A percentile compares a stretch with the other conserved stretches of the same genome.
These are phyloP conservation scores for Podocnemis expansa DNA, from an alignment of 2,113 vertebrate genomes.

Conservation along the genomic window DNA sequence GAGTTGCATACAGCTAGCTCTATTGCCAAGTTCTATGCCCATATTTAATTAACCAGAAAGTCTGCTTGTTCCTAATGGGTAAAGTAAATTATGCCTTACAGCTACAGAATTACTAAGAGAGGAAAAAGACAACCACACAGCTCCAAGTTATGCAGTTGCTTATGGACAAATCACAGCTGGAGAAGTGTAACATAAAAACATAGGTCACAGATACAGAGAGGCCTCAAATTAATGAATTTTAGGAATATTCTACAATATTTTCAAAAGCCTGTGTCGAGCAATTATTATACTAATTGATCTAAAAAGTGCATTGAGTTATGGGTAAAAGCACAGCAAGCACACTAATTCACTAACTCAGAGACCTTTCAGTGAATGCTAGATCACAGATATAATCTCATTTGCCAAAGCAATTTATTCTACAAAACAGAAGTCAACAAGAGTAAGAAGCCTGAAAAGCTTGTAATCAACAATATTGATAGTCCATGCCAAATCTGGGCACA, in stretches of 20 bases:
- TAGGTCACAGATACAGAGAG: background rate
- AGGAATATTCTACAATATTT: background rate
- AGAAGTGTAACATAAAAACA: background rate
- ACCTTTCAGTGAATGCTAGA: background rate
- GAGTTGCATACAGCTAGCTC: background rate
- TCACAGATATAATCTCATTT: background rate
- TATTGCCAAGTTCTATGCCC: background rate
- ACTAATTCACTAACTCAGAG: background rate
- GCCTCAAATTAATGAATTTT: background rate
- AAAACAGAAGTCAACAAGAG: background rate
- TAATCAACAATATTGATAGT: background rate
- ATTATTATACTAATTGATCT: background rate
- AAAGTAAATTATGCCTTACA: background rate
- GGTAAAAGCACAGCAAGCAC: background rate
- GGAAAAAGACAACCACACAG: background rate
- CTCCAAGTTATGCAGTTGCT: background rate
- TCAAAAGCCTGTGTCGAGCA: background rate
- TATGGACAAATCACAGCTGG: background rate
- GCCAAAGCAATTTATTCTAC: background rate
- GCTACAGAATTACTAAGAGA: background rate
- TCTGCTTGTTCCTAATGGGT: background rate
- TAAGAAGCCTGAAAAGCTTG: background rate
- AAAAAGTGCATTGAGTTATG: background rate
- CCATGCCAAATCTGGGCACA: background rate
- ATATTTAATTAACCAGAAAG: background rate